Evolutionary conservation across 2,797 vertebrate species (phyloP).

Genomic region (Urophycis tenuis): DNA sequence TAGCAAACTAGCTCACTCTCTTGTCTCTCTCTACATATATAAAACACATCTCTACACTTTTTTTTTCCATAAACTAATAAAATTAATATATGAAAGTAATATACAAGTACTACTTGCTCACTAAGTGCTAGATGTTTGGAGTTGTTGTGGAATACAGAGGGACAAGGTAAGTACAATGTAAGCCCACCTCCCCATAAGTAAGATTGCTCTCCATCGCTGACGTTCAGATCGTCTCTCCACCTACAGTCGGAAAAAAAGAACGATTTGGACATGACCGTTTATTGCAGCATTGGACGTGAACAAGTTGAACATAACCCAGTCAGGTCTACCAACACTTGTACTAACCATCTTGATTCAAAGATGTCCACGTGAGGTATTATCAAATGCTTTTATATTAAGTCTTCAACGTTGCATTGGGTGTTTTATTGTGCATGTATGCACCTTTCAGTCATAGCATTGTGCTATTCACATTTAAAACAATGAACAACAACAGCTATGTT

Average conservation of each 20-base stretch:
- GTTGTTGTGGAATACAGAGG: not conserved
- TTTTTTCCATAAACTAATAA: too few relatives aligned
- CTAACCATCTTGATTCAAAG: too few relatives aligned
- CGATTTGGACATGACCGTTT: not conserved
- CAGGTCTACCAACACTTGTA: too few relatives aligned
- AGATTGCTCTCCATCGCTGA: slow-evolving; percentile 61
- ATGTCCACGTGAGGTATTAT: not conserved
- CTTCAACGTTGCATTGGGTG: not conserved
- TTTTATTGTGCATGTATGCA: not conserved
- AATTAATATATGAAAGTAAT: not conserved
- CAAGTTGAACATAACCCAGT: too few relatives aligned
- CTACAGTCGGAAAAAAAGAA: slow-evolving; percentile 8
- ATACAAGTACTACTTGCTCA: not conserved
- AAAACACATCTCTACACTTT: too few relatives aligned
- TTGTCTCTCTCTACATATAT: too few relatives aligned
- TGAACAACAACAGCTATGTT: too few relatives aligned
- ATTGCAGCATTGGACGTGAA: not conserved
- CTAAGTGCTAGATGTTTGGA: not conserved
- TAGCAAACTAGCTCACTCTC: too few relatives aligned
- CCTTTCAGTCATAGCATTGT: not conserved
- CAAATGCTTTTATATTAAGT: not conserved
- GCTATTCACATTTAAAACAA: not conserved
- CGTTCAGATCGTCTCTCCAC: slow-evolving; percentile 32
- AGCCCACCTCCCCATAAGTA: slow-evolving; percentile 59
- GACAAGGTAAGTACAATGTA: slow-evolving; percentile 5